These are phyloP conservation scores for Illadopsis cleaveri DNA, from an alignment of 2,113 vertebrate species.

Conservation along the genomic window DNA sequence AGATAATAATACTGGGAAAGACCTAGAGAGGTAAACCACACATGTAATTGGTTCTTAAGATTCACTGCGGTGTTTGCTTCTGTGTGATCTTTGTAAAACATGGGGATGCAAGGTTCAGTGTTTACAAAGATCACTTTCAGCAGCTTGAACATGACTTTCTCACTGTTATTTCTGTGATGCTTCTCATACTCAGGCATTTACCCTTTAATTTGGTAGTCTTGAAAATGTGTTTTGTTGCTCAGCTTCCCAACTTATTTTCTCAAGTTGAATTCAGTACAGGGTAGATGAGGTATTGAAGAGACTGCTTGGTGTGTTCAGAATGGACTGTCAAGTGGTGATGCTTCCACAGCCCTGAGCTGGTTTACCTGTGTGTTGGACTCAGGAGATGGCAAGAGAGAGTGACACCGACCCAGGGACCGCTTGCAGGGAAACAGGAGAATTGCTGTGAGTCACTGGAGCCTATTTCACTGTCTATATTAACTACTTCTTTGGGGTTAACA, in stretches of 20 bases:
- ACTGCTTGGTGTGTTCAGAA: background rate
- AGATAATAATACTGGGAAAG: conserved; percentile 11
- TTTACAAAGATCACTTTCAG: conserved; percentile 10
- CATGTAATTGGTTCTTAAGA: conserved; percentile 36
- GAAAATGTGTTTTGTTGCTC: background rate
- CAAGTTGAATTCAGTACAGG: background rate
- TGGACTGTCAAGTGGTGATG: background rate
- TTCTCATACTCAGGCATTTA: background rate
- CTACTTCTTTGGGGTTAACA: background rate
- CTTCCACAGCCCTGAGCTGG: background rate
- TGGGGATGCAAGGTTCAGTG: conserved; percentile 1
- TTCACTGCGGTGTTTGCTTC: conserved; percentile 23
- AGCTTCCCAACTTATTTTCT: background rate
- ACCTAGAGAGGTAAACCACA: conserved; percentile 42
- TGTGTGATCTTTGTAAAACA: conserved; percentile 36
- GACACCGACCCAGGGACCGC: background rate
- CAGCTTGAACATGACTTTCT: background rate
- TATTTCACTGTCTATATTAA: conserved; percentile 31
- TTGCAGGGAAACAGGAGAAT: background rate
- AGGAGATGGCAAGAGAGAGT: background rate
- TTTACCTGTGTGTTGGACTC: background rate
- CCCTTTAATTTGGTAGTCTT: background rate
- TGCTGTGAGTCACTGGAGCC: background rate
- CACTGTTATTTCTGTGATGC: background rate
- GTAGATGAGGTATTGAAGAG: background rate